A percentile compares a stretch with the other conserved stretches of the same genome.
Conservation (phyloP, 2,888 invertebrate species). For the Lucinisca nassula region DNA sequence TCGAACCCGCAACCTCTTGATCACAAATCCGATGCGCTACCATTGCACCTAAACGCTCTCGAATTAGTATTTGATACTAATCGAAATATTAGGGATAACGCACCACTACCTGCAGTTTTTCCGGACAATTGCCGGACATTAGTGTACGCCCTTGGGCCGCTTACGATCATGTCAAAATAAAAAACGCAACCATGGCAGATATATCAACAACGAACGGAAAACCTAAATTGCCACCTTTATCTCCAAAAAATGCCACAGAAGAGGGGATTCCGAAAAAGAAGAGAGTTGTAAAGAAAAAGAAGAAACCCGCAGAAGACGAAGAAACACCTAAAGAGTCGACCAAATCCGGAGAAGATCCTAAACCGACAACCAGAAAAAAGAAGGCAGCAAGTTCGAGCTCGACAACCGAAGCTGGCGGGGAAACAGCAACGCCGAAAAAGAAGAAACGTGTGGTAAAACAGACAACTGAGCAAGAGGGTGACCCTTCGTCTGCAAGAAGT, state of each 20-base stretch:
- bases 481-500: slow-evolving; percentile 74
- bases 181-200: slow-evolving; percentile 70
- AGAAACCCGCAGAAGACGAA: slow-evolving; percentile 71
- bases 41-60: too few species aligned
- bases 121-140: too few species aligned
- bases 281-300: slow-evolving; percentile 77
- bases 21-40: too few species aligned
- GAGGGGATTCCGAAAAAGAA: slow-evolving; percentile 66
- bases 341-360: slow-evolving; percentile 60
- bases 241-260: slow-evolving; percentile 42
- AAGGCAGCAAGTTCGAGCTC: slow-evolving; percentile 56
- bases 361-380: slow-evolving; percentile 71
- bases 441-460: slow-evolving; percentile 70
- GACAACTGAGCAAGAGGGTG: slow-evolving; percentile 65
- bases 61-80: too few species aligned
- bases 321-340: slow-evolving; percentile 30
- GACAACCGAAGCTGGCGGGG: slow-evolving; percentile 56
- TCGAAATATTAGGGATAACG: too few species aligned
- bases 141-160: too few species aligned
- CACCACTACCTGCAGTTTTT: too few species aligned
- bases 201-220: slow-evolving; percentile 60
- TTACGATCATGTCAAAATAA: too few species aligned
- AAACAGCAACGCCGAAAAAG: slow-evolving; percentile 52
- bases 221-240: slow-evolving; percentile 76
- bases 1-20: too few species aligned